Evolutionary conservation across 2,797 vertebrate species (phyloP).

Genomic region (Pseudomugil gertrudae): DNA sequence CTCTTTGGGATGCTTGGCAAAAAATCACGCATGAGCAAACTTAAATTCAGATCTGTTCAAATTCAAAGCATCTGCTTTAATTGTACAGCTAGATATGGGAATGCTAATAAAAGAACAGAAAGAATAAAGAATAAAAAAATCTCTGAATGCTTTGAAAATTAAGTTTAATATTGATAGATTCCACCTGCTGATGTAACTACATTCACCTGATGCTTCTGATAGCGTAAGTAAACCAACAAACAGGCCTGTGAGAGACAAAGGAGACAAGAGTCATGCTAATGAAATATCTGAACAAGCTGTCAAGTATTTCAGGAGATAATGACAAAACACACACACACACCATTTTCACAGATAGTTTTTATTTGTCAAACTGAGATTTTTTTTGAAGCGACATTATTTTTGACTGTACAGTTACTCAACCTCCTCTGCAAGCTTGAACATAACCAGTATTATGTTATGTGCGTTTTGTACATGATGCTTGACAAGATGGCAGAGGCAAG

Average conservation of each 20-base stretch:
- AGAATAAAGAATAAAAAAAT: too few species aligned
- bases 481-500: conserved; percentile 68
- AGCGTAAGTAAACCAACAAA: background rate
- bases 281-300: background rate
- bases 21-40: background rate
- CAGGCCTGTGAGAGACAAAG: background rate
- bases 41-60: background rate
- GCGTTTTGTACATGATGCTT: conserved; percentile 74
- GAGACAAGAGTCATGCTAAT: background rate
- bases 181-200: background rate
- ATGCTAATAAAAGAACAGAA: background rate
- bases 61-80: background rate
- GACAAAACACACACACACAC: conserved; percentile 26
- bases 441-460: conserved; percentile 68
- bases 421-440: conserved; percentile 69
- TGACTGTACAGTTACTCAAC: conserved; percentile 75
- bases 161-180: conserved; percentile 2
- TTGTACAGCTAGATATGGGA: background rate
- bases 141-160: background rate
- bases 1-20: background rate
- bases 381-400: conserved; percentile 76
- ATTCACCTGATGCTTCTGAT: background rate
- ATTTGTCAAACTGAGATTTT: conserved; percentile 84
- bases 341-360: conserved; percentile 83
- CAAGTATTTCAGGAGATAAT: background rate